phyloP scores from a whole-genome alignment of 2,888 invertebrate species.

The Watsonalla cultraria region DNA sequence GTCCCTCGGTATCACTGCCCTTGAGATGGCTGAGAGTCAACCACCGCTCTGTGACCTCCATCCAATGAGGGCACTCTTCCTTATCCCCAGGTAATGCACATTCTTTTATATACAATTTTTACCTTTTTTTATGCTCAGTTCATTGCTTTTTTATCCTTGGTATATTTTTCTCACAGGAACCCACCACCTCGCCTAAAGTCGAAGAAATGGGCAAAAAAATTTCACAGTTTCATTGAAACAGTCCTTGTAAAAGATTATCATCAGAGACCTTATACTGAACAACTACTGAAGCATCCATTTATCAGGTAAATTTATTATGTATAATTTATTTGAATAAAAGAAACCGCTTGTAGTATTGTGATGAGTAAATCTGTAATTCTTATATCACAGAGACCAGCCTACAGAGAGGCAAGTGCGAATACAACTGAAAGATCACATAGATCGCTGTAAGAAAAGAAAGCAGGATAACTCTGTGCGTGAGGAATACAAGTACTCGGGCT shows the following conservation, averaged over 20 bases:
- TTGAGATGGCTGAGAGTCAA: slow-evolving; percentile 99
- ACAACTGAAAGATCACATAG: slow-evolving; percentile 99
- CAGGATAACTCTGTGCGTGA: slow-evolving; percentile 89
- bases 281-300: slow-evolving; percentile 97
- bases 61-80: slow-evolving; percentile 99
- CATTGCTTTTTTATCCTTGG: too few relatives aligned
- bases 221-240: slow-evolving; percentile 98
- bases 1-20: slow-evolving; percentile 97
- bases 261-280: slow-evolving; percentile 98
- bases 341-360: not conserved
- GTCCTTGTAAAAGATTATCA: slow-evolving; percentile 99
- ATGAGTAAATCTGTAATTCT: not conserved
- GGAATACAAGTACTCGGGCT: slow-evolving; percentile 93
- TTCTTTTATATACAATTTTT: not conserved
- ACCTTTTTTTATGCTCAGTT: too few relatives aligned
- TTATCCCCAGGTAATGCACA: slow-evolving; percentile 86
- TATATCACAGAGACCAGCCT: slow-evolving; percentile 89
- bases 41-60: slow-evolving; percentile 99
- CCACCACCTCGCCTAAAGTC: slow-evolving; percentile 98
- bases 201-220: slow-evolving; percentile 98
- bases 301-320: slow-evolving; percentile 77
- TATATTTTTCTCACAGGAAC: slow-evolving; percentile 79
- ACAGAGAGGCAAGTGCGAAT: slow-evolving; percentile 98
- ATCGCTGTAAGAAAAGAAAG: slow-evolving; percentile 95
- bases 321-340: not conserved